Evolutionary conservation across 1,140 invertebrate genomes (phyloP), one percentile per base, ranked within the genome.

Genomic region (Drosophila pectinifera): DNA sequence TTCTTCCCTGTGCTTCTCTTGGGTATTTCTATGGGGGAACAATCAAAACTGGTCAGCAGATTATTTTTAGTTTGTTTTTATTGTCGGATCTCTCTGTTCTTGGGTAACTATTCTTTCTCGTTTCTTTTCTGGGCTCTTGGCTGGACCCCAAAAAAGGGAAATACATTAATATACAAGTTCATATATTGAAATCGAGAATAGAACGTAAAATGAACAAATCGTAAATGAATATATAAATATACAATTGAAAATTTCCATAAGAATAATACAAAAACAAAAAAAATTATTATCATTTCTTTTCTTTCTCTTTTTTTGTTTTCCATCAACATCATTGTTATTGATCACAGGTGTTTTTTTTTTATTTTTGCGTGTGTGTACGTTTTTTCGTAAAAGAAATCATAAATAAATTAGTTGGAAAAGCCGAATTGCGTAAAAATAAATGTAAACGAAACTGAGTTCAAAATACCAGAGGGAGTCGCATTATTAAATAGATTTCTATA

Each of bases 391-490:
- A 67, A 67, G 64, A 82, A 68, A 77, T 57, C 65, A 80, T 53
- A 80, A 73, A 72, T 85, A 75, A 55, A 70, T 78, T 34, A 75
- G 26, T 26, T 57, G 72, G 38, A 57, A 67, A 61, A 49, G 56
- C 56, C 76, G 72, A 85, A 85, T 89, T 73, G 55, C 45, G 51
- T 61, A 56, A 57, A 36, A 42, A 49, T 31, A 49, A 56, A 39
- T 55, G 43, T 75, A 70, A 83, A 88, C 80, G 80, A 83, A 84
- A 88, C 80, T 89, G 77, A 70, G 69, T 62, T 80, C 84, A 78
- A 89, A 90, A 78, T 80, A 78, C 73, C 49, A 72, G 62, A 74
- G 7, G 22, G 34, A 70, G 34, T 65, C 13, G 55, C 31, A 34
- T 20, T 43, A 28, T 26, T 34, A n/a, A 55, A 63, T 16, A 51